phyloP scores from a whole-genome alignment of 2,888 invertebrate genomes.

The Oeneis ivallda region DNA sequence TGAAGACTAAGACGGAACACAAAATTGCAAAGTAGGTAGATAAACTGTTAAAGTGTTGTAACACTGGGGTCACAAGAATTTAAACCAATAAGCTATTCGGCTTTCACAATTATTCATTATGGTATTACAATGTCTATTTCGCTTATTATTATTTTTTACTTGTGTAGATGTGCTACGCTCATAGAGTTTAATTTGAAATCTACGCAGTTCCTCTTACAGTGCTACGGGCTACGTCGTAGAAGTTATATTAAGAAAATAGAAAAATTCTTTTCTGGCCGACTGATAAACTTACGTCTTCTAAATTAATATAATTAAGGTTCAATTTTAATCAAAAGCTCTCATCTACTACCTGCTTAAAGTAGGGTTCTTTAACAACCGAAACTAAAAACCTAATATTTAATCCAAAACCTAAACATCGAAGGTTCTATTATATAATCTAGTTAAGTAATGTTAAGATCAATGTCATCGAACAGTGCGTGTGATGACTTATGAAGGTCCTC shows the following conservation, averaged over 20 bases:
- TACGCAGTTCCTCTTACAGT: background rate
- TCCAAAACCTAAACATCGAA: too few relatives aligned
- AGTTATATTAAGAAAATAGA: background rate
- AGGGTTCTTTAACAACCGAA: too few relatives aligned
- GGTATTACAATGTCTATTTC: background rate
- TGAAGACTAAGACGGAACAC: background rate
- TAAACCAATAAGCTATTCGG: background rate
- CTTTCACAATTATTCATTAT: background rate
- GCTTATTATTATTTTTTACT: background rate
- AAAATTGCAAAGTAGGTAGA: background rate
- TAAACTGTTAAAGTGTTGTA: background rate
- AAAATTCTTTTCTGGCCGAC: background rate
- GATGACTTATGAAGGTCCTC: too few relatives aligned
- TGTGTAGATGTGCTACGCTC: background rate
- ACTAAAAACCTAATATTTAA: too few relatives aligned
- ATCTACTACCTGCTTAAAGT: too few relatives aligned
- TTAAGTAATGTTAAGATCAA: too few relatives aligned
- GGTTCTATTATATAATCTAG: too few relatives aligned
- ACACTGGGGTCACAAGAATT: background rate
- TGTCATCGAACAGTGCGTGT: too few relatives aligned
- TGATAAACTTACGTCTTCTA: background rate
- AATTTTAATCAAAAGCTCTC: background rate
- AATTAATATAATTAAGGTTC: background rate
- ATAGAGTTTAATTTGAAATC: background rate
- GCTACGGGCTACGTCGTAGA: constrained; percentile 8